These are phyloP conservation scores for Apotomis turbidana DNA, from an alignment of 2,888 invertebrate genomes.

Conservation along the genomic window DNA sequence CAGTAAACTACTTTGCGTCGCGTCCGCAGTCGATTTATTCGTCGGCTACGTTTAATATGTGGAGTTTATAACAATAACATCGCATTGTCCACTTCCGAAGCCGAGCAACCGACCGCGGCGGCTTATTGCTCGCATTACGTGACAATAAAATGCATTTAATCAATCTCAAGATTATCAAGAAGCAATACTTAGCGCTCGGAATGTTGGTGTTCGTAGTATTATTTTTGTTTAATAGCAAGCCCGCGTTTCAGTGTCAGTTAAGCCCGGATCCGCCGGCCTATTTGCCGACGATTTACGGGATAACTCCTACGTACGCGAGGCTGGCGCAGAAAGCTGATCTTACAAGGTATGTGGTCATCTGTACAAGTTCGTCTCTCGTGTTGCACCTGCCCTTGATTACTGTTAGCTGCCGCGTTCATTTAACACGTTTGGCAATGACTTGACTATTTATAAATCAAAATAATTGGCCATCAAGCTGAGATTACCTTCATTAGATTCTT, in stretches of 20 bases:
- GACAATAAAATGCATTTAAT: constrained; percentile 75
- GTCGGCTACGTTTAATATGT: constrained; percentile 30
- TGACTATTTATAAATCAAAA: constrained; percentile 31
- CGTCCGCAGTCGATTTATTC: constrained; percentile 28
- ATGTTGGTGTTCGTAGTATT: constrained; percentile 76
- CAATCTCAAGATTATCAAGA: constrained; percentile 64
- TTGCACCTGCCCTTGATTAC: constrained; percentile 67
- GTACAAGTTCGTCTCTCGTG: constrained; percentile 56
- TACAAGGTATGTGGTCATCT: constrained; percentile 85
- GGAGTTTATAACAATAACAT: constrained; percentile 33
- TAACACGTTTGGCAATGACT: constrained; percentile 48
- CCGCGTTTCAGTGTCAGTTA: constrained; percentile 76
- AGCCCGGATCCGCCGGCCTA: constrained; percentile 65
- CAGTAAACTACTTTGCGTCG: constrained; percentile 24
- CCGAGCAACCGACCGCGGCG: constrained; percentile 40
- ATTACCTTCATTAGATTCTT: constrained; percentile 2
- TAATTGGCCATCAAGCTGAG: constrained; percentile 4
- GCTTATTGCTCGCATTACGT: constrained; percentile 41
- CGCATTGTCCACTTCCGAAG: constrained; percentile 18
- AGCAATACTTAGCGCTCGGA: constrained; percentile 76
- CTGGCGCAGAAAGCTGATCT: constrained; percentile 97
- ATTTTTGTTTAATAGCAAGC: constrained; percentile 75
- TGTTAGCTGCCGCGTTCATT: constrained; percentile 40
- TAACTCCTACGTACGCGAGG: constrained; percentile 96
- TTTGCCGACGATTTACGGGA: constrained; percentile 91